These are phyloP conservation scores for Dufourea novaeangliae DNA, from an alignment of 1,140 invertebrate genomes.

Conservation along the genomic window DNA sequence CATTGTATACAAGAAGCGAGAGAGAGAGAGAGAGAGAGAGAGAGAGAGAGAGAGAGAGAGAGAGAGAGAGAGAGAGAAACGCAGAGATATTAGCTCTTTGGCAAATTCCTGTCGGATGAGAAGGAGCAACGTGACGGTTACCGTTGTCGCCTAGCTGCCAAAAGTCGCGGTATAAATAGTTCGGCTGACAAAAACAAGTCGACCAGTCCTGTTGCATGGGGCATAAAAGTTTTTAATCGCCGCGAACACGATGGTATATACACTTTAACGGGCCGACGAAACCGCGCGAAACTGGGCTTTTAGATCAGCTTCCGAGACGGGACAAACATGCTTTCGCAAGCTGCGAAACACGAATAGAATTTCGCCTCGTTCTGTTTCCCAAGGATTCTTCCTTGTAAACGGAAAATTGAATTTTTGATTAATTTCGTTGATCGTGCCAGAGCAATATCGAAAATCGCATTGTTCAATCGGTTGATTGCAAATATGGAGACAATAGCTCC, in stretches of 20 bases:
- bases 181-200: constrained; percentile 54
- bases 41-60: neutral
- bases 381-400: too few relatives aligned
- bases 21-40: neutral
- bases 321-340: neutral
- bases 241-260: too few relatives aligned
- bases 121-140: constrained; percentile 27
- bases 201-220: constrained; percentile 28
- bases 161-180: constrained; percentile 52
- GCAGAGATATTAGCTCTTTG: neutral
- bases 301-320: neutral
- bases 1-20: neutral
- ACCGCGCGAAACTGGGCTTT: neutral
- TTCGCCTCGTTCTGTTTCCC: neutral
- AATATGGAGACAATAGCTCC: too few relatives aligned
- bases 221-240: constrained; percentile 47
- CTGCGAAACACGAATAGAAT: neutral
- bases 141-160: constrained; percentile 40
- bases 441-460: too few relatives aligned
- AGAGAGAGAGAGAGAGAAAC: too few relatives aligned
- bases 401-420: too few relatives aligned
- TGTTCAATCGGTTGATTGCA: too few relatives aligned
- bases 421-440: too few relatives aligned
- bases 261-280: too few relatives aligned
- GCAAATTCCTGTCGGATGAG: neutral